Evolutionary conservation across 64 coral and sea anemone genomes (phyloP), one percentile per base, ranked within the genome.

Genomic region (Acropora yongei): DNA sequence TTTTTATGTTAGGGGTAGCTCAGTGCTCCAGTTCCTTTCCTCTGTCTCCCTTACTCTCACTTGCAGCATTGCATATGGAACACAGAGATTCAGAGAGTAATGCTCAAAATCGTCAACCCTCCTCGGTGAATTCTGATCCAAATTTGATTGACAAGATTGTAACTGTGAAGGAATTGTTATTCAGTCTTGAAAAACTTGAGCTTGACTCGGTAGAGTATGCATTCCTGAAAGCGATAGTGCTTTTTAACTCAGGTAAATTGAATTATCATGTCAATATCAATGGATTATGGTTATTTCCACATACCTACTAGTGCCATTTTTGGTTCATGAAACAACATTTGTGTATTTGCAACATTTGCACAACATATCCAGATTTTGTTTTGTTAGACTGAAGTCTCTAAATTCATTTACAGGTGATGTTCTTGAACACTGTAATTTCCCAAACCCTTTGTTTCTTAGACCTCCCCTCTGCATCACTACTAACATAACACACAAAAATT

Each of bases 1-100:
- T 99, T 46, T 99, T 99, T 80, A 90, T 99, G 75, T 20, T 99
- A 16, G 94, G 97, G 6, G 82, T 99, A n/a, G 88, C 94, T 1
- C 97, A 99, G 75, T 99, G 91, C 49, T 86, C 90, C 11, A 89
- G 88, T 47, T 89, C 74, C 12, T 99, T 96, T 47, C 97, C 97
- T 0, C 42, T 99, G 19, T 98, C 96, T 3, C 96, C 96, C n/a
- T 90, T 98, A 48, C 50, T 98, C n/a, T 88, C 96, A 40, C 85
- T 95, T 53, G 96, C 90, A 8, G 96, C 96, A 6, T 53, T 68
- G 55, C 80, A 92, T 67, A 40, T 98, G 9, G 91, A 92, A 90
- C 41, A 44, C 2, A 84, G 57, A 39, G 73, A 88, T 12, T 10
- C 42, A 83, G 73, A 93, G 49, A 72, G 47, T 18, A 88, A 82